Evolutionary conservation across 2,113 vertebrate species (phyloP), one percentile per base, ranked within the genome.

Genomic region (Nerophis lumbriciformis): DNA sequence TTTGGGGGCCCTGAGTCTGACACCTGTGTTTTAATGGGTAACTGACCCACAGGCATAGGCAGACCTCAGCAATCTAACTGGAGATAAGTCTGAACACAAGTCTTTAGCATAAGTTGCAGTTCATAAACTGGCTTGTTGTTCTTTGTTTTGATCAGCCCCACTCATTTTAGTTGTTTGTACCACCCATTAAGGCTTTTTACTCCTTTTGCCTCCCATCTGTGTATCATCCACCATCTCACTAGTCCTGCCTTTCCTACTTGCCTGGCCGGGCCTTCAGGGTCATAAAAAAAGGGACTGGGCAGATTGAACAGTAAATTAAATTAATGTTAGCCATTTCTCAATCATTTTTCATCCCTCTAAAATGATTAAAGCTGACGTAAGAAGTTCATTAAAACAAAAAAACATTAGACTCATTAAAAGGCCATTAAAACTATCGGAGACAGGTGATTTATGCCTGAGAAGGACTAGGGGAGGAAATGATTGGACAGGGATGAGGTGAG

Each of bases 361-460:
- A 93, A 94, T 93, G 88, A 95, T 94, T 95, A 92, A 94, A 92
- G 88, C 87, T 92, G 87, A 92, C 92, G 87, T 92, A 93, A 94
- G 92, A 93, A 90, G 91, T 91, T 95, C 91, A 94, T 95, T 96
- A 95, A 94, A 97, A 94, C 72, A 75, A 84, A 94, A 28, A 97
- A 98, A 93, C 92, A 94, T 93, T 93, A 93, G 87, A 83, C 92
- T 94, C 93, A 94, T 97, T 96, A 95, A 94, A 95, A 96, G 94
- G 79, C 91, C 90, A 95, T 96, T 95, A 96, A 93, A 91, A 92
- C 90, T 89, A 93, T 90, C 88, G 88, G 65, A 76, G 83, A 87
- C 73, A 84, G 88, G 75, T 93, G 92, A 95, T 95, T 94, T 92
- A 94, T 94, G 92, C 90, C 69, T 75, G 82, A 80, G 72, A 79